These are phyloP conservation scores for Dinocampus coccinellae DNA, from an alignment of 2,888 invertebrate genomes.

Conservation along the genomic window DNA sequence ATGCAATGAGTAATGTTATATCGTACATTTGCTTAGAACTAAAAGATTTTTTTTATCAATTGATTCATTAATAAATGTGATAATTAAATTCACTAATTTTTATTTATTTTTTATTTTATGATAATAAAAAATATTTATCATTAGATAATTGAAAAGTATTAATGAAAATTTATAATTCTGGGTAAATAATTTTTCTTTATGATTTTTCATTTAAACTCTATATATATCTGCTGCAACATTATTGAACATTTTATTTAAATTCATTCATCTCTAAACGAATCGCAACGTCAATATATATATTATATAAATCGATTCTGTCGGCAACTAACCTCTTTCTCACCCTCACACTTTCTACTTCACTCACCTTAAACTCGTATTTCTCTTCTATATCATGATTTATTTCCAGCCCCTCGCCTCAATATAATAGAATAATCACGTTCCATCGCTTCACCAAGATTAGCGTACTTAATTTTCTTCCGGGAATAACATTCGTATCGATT, in stretches of 20 bases:
- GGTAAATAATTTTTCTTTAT: constrained; percentile 3
- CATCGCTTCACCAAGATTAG: constrained; percentile 33
- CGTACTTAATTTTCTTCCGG: constrained; percentile 34
- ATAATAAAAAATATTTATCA: no score
- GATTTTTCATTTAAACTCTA: background rate
- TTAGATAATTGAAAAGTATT: background rate
- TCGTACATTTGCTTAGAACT: constrained; percentile 53
- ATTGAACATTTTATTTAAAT: constrained; percentile 8
- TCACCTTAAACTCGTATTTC: background rate
- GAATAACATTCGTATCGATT: constrained; percentile 30
- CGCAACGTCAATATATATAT: no score
- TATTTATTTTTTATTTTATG: no score
- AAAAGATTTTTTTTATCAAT: no score
- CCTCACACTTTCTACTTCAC: background rate
- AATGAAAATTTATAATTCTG: background rate
- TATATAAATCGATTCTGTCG: constrained; percentile 15
- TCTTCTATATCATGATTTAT: constrained; percentile 21
- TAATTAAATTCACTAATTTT: no score
- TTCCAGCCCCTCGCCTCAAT: background rate
- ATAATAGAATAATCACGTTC: constrained; percentile 38
- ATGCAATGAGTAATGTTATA: constrained; percentile 46
- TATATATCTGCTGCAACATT: background rate
- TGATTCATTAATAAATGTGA: no score
- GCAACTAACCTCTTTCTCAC: constrained; percentile 3
- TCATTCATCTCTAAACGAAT: constrained; percentile 14